Base-by-base conservation (phyloP, 2,888 invertebrate species). In the Crematogaster levior region DNA sequence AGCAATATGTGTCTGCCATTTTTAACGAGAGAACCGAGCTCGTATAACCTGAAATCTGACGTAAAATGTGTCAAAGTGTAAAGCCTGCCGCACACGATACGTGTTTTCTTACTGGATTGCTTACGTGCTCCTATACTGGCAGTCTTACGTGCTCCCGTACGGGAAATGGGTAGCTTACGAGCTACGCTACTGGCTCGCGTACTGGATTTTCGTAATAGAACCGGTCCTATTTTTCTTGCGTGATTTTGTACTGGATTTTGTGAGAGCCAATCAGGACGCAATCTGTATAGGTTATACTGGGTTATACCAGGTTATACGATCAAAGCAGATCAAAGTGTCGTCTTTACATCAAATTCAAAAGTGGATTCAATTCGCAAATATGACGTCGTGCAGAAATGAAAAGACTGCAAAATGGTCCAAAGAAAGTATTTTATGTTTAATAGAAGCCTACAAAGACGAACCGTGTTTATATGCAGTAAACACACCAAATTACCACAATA, bases 391-490 rank as follows among this genome's bases (percentile, higher is more conserved):
- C n/a, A 40, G n/a, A 21, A 61, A 21, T 40, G n/a, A 60, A 60
- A 34, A 37, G 10, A 10, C 37, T 37, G 2, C 9, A 21, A 37
- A 37, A 70, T 70, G 34, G 48, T 37, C 56, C 2, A 51, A 53
- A 1, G n/a, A 70, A 21, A 10, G n/a, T 10, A 53, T 70, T 34
- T 3, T 18, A 21, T 15, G 15, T 21, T 5, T 72, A 24, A 72
- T 72, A 53, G 72, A 72, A 2, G 72, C 58, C 21, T 72, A 72
- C 24, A 48, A 72, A 72, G 56, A 72, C 3, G 40, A 72, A 56
- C 24, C 43, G 3, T 72, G 72, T 58, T 72, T 74, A 46, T 48
- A n/a, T n/a, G n/a, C n/a, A n/a, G n/a, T n/a, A n/a, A n/a, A n/a
- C n/a, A 46, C 48, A 1, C 3, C 34, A 12, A 63, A 74, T 74